Evolutionary conservation across 2,113 vertebrate genomes (phyloP).

Genomic region (Platysternon megacephalum): DNA sequence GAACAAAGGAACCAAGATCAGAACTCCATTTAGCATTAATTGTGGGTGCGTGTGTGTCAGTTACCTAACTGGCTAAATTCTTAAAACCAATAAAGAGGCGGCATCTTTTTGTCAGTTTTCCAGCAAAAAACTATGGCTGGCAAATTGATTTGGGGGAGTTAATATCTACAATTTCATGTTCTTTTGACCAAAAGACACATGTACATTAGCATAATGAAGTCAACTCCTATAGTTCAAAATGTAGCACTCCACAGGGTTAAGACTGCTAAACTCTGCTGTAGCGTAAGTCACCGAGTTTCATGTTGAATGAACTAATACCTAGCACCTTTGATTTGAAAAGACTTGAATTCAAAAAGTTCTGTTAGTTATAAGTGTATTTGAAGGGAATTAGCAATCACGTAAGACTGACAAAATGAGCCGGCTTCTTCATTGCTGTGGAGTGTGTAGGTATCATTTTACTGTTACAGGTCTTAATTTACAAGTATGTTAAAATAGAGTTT

Average conservation of each 20-base stretch:
- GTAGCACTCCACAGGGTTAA: background rate
- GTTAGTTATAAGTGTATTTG: background rate
- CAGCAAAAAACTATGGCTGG: background rate
- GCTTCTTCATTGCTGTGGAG: conserved; percentile 28
- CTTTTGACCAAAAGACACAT: conserved; percentile 52
- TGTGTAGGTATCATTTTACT: background rate
- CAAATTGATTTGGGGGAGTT: background rate
- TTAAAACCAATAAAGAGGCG: background rate
- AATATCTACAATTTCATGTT: background rate
- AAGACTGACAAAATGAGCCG: conserved; percentile 4
- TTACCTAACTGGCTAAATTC: background rate
- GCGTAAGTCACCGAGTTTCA: background rate
- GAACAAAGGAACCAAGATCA: conserved; percentile 43
- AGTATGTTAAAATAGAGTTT: background rate
- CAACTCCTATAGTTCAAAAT: background rate
- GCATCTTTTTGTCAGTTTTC: conserved; percentile 46
- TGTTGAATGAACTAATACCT: conserved; percentile 25
- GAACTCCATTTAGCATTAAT: background rate
- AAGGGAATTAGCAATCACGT: background rate
- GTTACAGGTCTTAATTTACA: conserved; percentile 50
- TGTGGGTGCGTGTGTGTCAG: background rate
- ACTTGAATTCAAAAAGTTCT: background rate
- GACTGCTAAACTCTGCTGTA: conserved; percentile 31
- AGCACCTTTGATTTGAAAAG: background rate
- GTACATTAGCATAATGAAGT: background rate